Base-by-base conservation (phyloP, 2,113 vertebrate genomes). In the Rhineura floridana region DNA sequence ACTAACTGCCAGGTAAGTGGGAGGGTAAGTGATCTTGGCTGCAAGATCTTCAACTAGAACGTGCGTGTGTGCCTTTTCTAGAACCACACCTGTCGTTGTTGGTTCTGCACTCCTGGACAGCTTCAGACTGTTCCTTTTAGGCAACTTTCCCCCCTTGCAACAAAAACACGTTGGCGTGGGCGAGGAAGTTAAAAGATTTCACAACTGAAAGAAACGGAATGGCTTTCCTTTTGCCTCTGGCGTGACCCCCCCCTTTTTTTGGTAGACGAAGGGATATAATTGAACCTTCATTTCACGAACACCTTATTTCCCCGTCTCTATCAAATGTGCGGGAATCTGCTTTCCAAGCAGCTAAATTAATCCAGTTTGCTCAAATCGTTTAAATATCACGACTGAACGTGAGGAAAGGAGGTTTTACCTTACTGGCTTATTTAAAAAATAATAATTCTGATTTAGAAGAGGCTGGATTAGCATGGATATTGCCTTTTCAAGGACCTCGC, bases 391-490 rank as follows among this genome's bases (percentile, higher is more conserved):
- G 42, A 89, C 94, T 95, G 82, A 91, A 95, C 2, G 90, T 88
- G 90, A 84, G 91, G 95, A 92, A 91, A 50, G 89, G 95, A 95
- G 82, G 89, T 88, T 93, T 92, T 96, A 62, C 89, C 91, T 95
- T 86, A 70, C 93, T 95, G 95, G 95, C 94, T 95, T 96, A 93
- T 96, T 52, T 55, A 8, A 52, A 44, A 39, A 69, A 81, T 81
- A 76, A 62, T 95, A 95, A 95, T 95, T 96, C 95, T 94, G 96
- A 95, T 97, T 97, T 97, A 90, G 94, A 89, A 96, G 25, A 97
- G 95, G 93, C 90, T 36, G 95, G 96, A 97, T 97, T 97, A 97
- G 96, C 96, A 96, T 97, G 96, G 96, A 97, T 95, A 97, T 96
- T 96, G 96, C 95, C 91, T 97, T 97, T 96, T 94, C 96, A 97